phyloP scores from a whole-genome alignment of 1,140 invertebrate species.

The Fopius arisanus region DNA sequence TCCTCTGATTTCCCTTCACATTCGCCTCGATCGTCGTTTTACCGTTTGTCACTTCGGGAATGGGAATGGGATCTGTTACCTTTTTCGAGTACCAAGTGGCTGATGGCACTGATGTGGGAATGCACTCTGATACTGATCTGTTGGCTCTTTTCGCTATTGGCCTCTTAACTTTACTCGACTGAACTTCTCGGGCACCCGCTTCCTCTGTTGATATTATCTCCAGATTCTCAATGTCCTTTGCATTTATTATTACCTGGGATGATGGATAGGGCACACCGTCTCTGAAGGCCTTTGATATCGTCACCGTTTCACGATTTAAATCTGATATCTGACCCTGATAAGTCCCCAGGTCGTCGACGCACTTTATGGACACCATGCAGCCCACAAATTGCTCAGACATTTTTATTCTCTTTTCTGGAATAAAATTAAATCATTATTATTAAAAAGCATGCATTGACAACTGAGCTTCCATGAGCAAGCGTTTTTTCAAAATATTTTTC shows the following conservation, averaged over 20 bases:
- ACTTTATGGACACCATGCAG: constrained; percentile 81
- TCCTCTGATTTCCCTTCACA: constrained; percentile 45
- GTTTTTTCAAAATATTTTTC: too few species aligned
- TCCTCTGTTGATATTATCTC: constrained; percentile 69
- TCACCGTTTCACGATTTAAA: constrained; percentile 76
- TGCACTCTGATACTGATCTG: constrained; percentile 64
- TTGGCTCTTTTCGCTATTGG: constrained; percentile 67
- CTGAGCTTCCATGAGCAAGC: too few species aligned
- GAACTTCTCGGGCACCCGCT: constrained; percentile 45
- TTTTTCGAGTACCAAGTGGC: constrained; percentile 43
- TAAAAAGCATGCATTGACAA: too few species aligned
- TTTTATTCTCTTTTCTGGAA: not conserved
- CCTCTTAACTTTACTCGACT: constrained; percentile 65
- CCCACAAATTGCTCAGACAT: constrained; percentile 76
- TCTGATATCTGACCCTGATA: constrained; percentile 83
- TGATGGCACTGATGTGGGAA: constrained; percentile 43
- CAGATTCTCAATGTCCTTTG: constrained; percentile 69
- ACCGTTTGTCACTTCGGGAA: not conserved
- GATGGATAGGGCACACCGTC: constrained; percentile 78
- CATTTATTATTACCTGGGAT: constrained; percentile 70
- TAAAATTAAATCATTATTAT: too few species aligned
- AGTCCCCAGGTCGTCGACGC: constrained; percentile 71
- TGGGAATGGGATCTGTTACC: not conserved
- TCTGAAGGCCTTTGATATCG: constrained; percentile 78
- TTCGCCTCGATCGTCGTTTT: constrained; percentile 39